Conservation (phyloP, 2,888 invertebrate genomes). For the Meta bourneti region DNA sequence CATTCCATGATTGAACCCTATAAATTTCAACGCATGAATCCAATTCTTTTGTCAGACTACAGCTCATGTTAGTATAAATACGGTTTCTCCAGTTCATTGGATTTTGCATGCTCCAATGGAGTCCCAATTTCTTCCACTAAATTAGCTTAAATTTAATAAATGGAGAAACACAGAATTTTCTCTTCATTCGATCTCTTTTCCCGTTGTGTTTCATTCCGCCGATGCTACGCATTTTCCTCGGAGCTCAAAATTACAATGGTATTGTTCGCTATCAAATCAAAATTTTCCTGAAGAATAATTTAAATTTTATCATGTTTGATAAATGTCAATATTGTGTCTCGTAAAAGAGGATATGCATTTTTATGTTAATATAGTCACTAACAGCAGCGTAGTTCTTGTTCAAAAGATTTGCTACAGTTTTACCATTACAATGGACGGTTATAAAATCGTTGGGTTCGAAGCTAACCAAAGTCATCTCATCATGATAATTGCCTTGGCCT, state of each 20-base stretch:
- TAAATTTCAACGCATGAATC: background rate
- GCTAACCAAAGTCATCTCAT: too few relatives aligned
- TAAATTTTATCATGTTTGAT: too few relatives aligned
- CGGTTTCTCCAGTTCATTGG: background rate
- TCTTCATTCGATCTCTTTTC: background rate
- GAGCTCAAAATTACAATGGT: background rate
- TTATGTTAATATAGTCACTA: too few relatives aligned
- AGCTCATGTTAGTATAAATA: background rate
- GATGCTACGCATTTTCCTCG: background rate
- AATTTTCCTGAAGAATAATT: too few relatives aligned
- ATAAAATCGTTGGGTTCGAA: too few relatives aligned
- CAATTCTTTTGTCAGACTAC: background rate
- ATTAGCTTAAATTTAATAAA: background rate
- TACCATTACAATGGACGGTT: too few relatives aligned
- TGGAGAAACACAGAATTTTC: background rate
- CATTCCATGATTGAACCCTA: too few relatives aligned
- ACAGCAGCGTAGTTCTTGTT: too few relatives aligned
- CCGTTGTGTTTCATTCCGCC: background rate
- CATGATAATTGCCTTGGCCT: too few relatives aligned
- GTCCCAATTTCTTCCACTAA: background rate
- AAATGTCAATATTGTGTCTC: too few relatives aligned
- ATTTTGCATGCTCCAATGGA: background rate
- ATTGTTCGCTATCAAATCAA: background rate
- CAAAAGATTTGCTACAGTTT: too few relatives aligned
- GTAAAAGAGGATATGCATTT: too few relatives aligned